Evolutionary conservation across 2,797 vertebrate genomes (phyloP).

Genomic region (Trachurus trachurus): DNA sequence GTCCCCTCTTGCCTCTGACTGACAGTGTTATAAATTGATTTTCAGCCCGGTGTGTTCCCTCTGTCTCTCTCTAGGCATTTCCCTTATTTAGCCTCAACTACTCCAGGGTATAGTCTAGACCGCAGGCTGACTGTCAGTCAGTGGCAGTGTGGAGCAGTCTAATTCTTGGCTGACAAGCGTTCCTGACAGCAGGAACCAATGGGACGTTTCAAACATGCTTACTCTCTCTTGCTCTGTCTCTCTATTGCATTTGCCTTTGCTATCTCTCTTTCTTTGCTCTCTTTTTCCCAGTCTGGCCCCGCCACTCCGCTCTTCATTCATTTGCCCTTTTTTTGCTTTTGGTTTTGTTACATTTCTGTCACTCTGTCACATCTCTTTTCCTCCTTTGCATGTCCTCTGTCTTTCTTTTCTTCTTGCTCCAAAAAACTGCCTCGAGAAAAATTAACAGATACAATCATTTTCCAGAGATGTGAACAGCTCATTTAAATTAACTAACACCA

Average conservation of each 20-base stretch:
- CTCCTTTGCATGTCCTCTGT: not conserved
- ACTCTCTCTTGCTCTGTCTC: slow-evolving; percentile 61
- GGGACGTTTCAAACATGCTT: slow-evolving; percentile 77
- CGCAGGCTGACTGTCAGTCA: slow-evolving; percentile 78
- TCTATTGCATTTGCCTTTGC: slow-evolving; percentile 52
- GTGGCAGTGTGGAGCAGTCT: slow-evolving; percentile 76
- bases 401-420: slow-evolving; percentile 22
- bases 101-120: slow-evolving; percentile 84
- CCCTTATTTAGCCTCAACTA: slow-evolving; percentile 80
- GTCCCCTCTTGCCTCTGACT: slow-evolving; percentile 69
- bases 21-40: slow-evolving; percentile 85
- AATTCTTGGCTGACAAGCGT: slow-evolving; percentile 82
- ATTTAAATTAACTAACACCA: slow-evolving; percentile 52
- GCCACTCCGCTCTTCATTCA: slow-evolving; percentile 37
- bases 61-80: slow-evolving; percentile 80
- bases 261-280: slow-evolving; percentile 25
- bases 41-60: slow-evolving; percentile 79
- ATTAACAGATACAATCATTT: slow-evolving; percentile 53
- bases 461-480: slow-evolving; percentile 39
- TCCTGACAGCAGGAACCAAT: slow-evolving; percentile 80
- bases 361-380: not conserved
- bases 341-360: slow-evolving; percentile 38
- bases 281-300: slow-evolving; percentile 18
- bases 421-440: slow-evolving; percentile 36
- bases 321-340: slow-evolving; percentile 13